Base-by-base conservation (phyloP, 2,113 vertebrate species). In the Steatornis caripensis region DNA sequence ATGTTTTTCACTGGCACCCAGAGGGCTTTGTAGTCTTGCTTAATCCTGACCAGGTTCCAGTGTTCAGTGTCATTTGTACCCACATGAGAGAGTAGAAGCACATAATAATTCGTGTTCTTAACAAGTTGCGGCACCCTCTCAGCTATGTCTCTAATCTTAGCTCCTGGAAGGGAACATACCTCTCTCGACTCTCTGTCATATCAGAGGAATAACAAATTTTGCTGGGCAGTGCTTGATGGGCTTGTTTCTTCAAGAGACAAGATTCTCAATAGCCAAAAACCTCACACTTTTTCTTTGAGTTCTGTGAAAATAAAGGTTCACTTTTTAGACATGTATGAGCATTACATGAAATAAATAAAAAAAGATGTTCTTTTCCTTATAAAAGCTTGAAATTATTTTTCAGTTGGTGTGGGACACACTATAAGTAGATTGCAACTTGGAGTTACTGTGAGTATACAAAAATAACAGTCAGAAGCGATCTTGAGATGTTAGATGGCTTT, bases 301-400 rank as follows among this genome's bases (percentile, higher is more conserved):
- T 60, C 71, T 3, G 1, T 0, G 1, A 84, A 65, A 1, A 20
- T 6, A 16, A 11, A 24, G 2, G 37, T 88, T 79, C 30, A 39
- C 6, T 10, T 80, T 65, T 74, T 74, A 45, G 21, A 54, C 15
- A n/a, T 0, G 0, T 10, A 18, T n/a, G 20, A 70, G 4, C 10
- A 55, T 70, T 58, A 41, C 6, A 22, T 32, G 21, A 79, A 71
- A 13, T 45, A 20, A 77, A n/a, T n/a, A n/a, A 93, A 57, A 74
- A 74, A 54, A 24, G 3, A 9, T n/a, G 30, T 62, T 66, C 4
- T 27, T 85, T 11, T 11, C 39, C 30, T 54, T 58, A 64, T 19
- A 37, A 5, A 58, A 64, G 6, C 19, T 54, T 68, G 30, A 83
- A 79, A 51, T 72, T n/a, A 55, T 45, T 68, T 87, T 82, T 76